Conservation (phyloP, 1,140 invertebrate genomes). For the Lepidotrigona ventralis region DNA sequence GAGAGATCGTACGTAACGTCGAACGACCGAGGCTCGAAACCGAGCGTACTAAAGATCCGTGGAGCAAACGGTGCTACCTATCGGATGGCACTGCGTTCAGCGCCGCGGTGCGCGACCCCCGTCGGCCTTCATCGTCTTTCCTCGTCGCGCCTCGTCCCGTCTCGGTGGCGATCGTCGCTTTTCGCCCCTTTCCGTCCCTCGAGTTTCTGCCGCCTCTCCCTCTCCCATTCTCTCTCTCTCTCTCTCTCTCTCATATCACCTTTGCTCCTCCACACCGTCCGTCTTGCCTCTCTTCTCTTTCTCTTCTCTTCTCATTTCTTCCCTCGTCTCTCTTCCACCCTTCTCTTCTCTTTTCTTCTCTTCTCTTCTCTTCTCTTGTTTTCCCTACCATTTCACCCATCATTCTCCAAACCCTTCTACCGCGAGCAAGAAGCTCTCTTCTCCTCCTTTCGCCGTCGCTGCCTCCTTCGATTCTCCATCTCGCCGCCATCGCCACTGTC, state of each 20-base stretch:
- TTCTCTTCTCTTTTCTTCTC: background rate
- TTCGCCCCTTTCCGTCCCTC: conserved; percentile 59
- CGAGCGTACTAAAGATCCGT: conserved; percentile 61
- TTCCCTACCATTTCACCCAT: background rate
- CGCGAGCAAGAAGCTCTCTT: conserved; percentile 14
- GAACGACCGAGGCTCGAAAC: conserved; percentile 60
- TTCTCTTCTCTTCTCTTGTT: background rate
- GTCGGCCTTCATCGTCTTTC: conserved; percentile 69
- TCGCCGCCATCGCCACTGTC: conserved; percentile 19
- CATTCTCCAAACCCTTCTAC: conserved; percentile 32
- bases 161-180: conserved; percentile 64
- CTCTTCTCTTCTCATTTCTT: too few relatives aligned
- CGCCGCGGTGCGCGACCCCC: conserved; percentile 69
- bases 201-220: conserved; percentile 31
- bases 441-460: conserved; percentile 4
- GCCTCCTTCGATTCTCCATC: background rate
- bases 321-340: background rate
- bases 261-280: conserved; percentile 13
- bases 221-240: background rate
- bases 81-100: conserved; percentile 74
- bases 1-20: conserved; percentile 36
- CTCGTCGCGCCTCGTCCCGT: conserved; percentile 62
- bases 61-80: conserved; percentile 72
- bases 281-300: background rate
- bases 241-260: background rate